A percentile compares a stretch with the other conserved stretches of the same genome.
These are phyloP conservation scores for Zenarchopterus dispar DNA, from an alignment of 2,797 vertebrate species.

Conservation along the genomic window DNA sequence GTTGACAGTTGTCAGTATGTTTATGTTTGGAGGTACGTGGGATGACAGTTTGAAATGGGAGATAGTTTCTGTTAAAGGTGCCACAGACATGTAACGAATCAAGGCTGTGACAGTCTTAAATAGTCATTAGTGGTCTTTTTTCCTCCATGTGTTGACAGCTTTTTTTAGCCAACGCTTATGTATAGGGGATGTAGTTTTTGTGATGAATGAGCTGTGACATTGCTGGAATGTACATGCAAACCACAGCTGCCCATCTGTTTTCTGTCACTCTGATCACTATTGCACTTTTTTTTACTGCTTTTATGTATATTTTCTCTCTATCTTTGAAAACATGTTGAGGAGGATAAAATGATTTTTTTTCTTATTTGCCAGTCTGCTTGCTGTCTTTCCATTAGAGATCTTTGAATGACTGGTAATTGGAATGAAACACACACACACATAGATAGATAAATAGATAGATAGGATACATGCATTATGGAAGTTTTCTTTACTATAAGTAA, in stretches of 20 bases:
- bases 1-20: not conserved
- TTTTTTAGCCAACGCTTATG: slow-evolving; percentile 22
- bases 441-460: too few relatives aligned
- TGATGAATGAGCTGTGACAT: slow-evolving; percentile 48
- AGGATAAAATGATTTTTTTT: too few relatives aligned
- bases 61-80: slow-evolving; percentile 35
- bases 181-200: slow-evolving; percentile 8
- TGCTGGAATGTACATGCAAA: slow-evolving; percentile 31
- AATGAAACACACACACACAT: too few relatives aligned
- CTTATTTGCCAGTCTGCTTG: too few relatives aligned
- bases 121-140: slow-evolving; percentile 52
- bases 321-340: too few relatives aligned
- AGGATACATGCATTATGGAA: too few relatives aligned
- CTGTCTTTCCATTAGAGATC: too few relatives aligned
- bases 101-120: slow-evolving; percentile 39
- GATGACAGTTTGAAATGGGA: slow-evolving; percentile 30
- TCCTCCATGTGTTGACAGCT: slow-evolving; percentile 29
- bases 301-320: too few relatives aligned
- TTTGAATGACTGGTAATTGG: too few relatives aligned
- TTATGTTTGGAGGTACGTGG: not conserved
- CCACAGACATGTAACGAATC: slow-evolving; percentile 43
- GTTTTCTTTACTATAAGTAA: too few relatives aligned
- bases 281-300: too few relatives aligned
- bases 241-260: not conserved
- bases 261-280: not conserved